phyloP scores from a whole-genome alignment of 2,113 vertebrate species.

The Campylomormyrus tamandua region DNA sequence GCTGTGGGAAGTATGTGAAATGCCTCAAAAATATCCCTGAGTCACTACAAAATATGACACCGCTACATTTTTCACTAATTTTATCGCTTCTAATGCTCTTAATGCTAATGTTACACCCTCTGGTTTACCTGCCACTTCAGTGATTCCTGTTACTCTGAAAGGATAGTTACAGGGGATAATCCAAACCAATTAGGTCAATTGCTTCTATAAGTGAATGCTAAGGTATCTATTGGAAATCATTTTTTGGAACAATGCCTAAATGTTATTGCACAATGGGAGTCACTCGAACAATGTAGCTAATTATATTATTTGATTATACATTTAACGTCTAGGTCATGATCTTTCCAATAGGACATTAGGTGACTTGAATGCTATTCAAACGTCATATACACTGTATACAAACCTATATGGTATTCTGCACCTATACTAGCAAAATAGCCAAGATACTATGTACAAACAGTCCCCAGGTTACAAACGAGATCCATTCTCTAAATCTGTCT shows the following conservation, averaged over 20 bases:
- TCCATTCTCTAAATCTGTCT: too few species aligned
- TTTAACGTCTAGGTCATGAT: not conserved
- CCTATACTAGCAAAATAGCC: not conserved
- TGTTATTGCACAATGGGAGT: not conserved
- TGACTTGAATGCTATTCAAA: not conserved
- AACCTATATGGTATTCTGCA: not conserved
- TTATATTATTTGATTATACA: conserved; percentile 1
- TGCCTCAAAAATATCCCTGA: not conserved
- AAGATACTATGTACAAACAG: not conserved
- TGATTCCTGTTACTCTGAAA: not conserved
- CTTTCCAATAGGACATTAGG: not conserved
- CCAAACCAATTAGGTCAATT: not conserved
- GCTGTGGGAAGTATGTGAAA: not conserved
- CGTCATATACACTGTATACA: not conserved
- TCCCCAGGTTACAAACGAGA: not conserved
- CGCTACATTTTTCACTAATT: not conserved
- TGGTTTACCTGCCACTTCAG: not conserved
- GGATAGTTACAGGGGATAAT: not conserved
- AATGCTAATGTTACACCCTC: not conserved
- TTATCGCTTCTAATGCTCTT: not conserved
- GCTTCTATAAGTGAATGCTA: not conserved
- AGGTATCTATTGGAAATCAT: not conserved
- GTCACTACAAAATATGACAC: not conserved
- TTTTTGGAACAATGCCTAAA: not conserved
- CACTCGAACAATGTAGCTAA: not conserved